A percentile compares a stretch with the other conserved stretches of the same genome.
phyloP scores from a whole-genome alignment of 2,797 vertebrate genomes.

The Lerista edwardsae region DNA sequence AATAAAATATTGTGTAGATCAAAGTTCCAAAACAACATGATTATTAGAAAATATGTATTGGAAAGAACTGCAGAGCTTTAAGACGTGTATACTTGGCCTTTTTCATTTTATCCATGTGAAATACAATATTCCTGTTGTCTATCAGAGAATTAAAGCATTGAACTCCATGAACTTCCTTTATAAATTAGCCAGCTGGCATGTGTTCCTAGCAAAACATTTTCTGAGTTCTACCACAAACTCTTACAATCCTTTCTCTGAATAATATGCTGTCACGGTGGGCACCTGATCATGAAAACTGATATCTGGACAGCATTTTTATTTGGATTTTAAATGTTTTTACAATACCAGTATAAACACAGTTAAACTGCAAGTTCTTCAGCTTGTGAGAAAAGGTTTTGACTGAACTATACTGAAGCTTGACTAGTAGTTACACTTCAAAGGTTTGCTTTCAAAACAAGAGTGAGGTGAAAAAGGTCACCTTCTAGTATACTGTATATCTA shows the following conservation, averaged over 20 bases:
- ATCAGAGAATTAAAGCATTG: constrained; percentile 54
- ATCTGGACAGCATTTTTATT: constrained; percentile 69
- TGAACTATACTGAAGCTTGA: constrained; percentile 53
- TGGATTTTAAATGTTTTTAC: constrained; percentile 74
- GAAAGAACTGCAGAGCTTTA: constrained; percentile 9
- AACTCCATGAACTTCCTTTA: constrained; percentile 67
- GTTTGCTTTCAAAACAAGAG: constrained; percentile 45
- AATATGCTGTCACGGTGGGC: constrained; percentile 61
- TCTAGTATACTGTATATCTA: not conserved
- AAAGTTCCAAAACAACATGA: not conserved
- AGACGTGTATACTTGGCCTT: constrained; percentile 33
- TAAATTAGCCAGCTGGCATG: constrained; percentile 58
- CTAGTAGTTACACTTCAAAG: constrained; percentile 44
- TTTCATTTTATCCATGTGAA: constrained; percentile 58
- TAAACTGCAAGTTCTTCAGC: constrained; percentile 63
- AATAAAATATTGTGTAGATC: not conserved
- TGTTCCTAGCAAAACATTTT: constrained; percentile 69
- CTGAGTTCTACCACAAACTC: constrained; percentile 58
- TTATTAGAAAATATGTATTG: not conserved
- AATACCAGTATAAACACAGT: constrained; percentile 61
- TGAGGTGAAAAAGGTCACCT: constrained; percentile 11
- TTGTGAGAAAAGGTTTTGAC: constrained; percentile 60
- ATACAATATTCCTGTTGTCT: constrained; percentile 48
- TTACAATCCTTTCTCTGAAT: constrained; percentile 65
- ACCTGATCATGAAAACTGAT: constrained; percentile 69